A percentile compares a stretch with the other conserved stretches of the same genome.
phyloP scores from a whole-genome alignment of 92 coral and sea anemone genomes.

The Porites divaricata region DNA sequence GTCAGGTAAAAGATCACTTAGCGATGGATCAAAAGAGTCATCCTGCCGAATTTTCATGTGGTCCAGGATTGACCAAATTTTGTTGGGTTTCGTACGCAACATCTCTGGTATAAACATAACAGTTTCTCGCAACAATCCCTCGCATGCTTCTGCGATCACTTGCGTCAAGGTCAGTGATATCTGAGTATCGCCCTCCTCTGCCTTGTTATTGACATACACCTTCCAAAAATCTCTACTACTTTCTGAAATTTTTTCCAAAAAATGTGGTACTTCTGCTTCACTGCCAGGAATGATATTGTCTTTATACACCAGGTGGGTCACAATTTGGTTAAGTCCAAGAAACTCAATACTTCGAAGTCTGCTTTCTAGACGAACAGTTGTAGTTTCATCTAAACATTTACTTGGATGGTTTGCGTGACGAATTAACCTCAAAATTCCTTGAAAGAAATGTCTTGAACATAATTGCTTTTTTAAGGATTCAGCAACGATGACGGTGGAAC shows the following conservation, averaged over 20 bases:
- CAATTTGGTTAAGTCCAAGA: constrained; percentile 22
- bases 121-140: constrained; percentile 35
- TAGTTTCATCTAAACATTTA: constrained; percentile 9
- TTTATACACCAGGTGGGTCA: constrained; percentile 32
- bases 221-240: constrained; percentile 42
- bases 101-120: constrained; percentile 31
- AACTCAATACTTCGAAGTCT: constrained; percentile 46
- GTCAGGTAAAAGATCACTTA: constrained; percentile 35
- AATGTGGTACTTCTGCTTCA: constrained; percentile 48
- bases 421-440: constrained; percentile 61
- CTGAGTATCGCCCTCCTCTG: neutral
- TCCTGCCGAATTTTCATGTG: constrained; percentile 50
- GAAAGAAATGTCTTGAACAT: constrained; percentile 53
- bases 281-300: constrained; percentile 64
- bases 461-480: constrained; percentile 43
- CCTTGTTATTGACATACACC: constrained; percentile 32
- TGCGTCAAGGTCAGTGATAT: constrained; percentile 25
- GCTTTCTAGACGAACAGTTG: constrained; percentile 23
- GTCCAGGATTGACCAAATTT: constrained; percentile 57
- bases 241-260: constrained; percentile 24
- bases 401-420: constrained; percentile 47
- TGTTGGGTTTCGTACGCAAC: constrained; percentile 28
- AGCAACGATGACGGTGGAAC: constrained; percentile 12
- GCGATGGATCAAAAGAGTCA: constrained; percentile 29
- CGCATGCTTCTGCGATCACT: constrained; percentile 36